Base-by-base conservation (phyloP, 2,113 vertebrate genomes). In the Phaetusa simplex region DNA sequence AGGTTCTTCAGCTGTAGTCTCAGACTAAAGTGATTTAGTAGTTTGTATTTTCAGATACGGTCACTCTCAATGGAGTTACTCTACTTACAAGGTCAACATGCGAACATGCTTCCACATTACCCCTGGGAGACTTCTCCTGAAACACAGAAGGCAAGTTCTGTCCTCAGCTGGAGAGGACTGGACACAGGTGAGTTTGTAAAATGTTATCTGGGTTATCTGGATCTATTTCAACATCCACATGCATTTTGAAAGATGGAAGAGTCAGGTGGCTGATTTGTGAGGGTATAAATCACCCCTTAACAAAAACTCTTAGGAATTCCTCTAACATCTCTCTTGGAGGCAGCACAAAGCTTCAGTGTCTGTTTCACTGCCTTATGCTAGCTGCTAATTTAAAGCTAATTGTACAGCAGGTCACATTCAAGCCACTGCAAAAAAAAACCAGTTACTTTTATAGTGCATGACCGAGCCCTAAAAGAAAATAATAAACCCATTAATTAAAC, bases 311-410 rank as follows among this genome's bases (percentile, higher is more conserved):
- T 14, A 49, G 7, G 24, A 88, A 77, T 73, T 62, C 32, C 15
- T 93, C 45, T 79, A 74, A 72, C 8, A 14, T 26, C 24, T 80
- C 16, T 85, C 70, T 82, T 66, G 85, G 49, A 90, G 32, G 62
- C 58, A 93, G 58, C 17, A 55, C 19, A 72, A 18, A 34, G 27
- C 19, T 65, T 43, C 49, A 76, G 9, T 69, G 21, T 34, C 83
- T 34, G 12, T 84, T 93, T 82, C 36, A 65, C 29, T 95, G 52
- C 45, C 42, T 90, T 77, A 43, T 26, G 42, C 80, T 90, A 72
- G 62, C 62, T 70, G 70, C 32, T 90, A 80, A 92, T 90, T 93
- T 92, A 87, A 95, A 82, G 24, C 36, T 85, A 92, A 82, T 69
- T 87, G 34, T 61, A 88, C 36, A 91, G 47, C 56, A 87, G 56